Evolutionary conservation across 2,888 invertebrate species (phyloP), one percentile per base, ranked within the genome.

Genomic region (Hemicrepidius hirtus): DNA sequence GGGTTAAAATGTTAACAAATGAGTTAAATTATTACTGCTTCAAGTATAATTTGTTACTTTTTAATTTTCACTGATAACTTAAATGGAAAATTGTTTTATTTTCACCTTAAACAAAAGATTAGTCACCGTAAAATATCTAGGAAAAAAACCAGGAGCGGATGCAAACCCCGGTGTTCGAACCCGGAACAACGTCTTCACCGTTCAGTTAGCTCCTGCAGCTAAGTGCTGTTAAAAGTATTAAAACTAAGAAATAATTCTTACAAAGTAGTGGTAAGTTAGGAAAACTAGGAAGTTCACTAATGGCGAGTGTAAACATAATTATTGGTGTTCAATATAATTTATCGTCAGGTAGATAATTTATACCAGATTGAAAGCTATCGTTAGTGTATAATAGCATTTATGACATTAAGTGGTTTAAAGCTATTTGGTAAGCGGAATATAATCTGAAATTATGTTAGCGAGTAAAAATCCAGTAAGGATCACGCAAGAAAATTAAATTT

Each of bases 401-500:
- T 57, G 13, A 53, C n/a, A 21, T 35, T 40, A 57, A 57, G 57
- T 37, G 37, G 35, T 20, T 57, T 35, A 57, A 35, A 57, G 57
- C 57, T 57, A 57, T 57, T 20, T 24, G 41, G 44, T 28, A 16
- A 44, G 44, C 60, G 44, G 13, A 60, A 44, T 28, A 60, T 60
- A 60, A 60, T 44, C 28, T 44, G 60, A 44, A 60, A 44, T 60
- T 44, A 60, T 60, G 44, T 60, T 60, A 44, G 41, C 28, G 60
- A 41, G 44, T 44, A 60, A 60, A 40, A 60, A 60, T 44, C 60
- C 44, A 24, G 60, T 40, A 60, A 60, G 41, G 60, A 60, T 60
- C 60, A 44, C 57, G 44, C 24, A 44, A 60, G 60, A 60, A 60
- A 60, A 60, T 60, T 60, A 60, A 60, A 60, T 60, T 60, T 60